These are phyloP conservation scores for Callosobruchus maculatus DNA, from an alignment of 2,888 invertebrate species.

Conservation along the genomic window DNA sequence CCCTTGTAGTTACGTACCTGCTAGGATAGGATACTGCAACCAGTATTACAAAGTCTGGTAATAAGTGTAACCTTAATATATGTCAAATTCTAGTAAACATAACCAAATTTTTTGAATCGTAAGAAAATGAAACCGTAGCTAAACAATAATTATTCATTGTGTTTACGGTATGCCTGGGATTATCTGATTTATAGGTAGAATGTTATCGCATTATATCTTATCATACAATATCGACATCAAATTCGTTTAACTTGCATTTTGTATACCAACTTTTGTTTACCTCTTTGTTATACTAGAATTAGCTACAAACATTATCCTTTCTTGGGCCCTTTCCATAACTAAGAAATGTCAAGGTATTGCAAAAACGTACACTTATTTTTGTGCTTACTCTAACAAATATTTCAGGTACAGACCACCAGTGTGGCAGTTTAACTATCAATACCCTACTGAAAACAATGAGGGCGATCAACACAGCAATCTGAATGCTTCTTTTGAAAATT, in stretches of 20 bases:
- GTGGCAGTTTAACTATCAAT: not conserved
- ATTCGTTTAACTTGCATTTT: not conserved
- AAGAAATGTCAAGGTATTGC: not conserved
- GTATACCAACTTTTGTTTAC: not conserved
- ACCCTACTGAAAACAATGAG: not conserved
- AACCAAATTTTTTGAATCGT: no score
- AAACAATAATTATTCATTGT: no score
- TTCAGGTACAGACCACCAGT: not conserved
- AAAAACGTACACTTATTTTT: not conserved
- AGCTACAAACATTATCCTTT: not conserved
- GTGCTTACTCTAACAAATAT: not conserved
- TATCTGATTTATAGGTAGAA: not conserved
- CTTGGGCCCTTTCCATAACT: not conserved
- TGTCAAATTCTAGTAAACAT: no score
- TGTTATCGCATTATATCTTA: not conserved
- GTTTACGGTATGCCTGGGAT: not conserved
- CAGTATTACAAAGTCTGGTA: no score
- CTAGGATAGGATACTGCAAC: no score
- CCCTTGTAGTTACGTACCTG: no score
- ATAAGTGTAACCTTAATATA: no score
- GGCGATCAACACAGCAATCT: not conserved
- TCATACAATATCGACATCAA: not conserved
- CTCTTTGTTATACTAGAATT: not conserved
- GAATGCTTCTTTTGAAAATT: not conserved
- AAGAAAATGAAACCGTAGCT: no score